Base-by-base conservation (phyloP, 2,888 invertebrate species). In the Eulithis testata region DNA sequence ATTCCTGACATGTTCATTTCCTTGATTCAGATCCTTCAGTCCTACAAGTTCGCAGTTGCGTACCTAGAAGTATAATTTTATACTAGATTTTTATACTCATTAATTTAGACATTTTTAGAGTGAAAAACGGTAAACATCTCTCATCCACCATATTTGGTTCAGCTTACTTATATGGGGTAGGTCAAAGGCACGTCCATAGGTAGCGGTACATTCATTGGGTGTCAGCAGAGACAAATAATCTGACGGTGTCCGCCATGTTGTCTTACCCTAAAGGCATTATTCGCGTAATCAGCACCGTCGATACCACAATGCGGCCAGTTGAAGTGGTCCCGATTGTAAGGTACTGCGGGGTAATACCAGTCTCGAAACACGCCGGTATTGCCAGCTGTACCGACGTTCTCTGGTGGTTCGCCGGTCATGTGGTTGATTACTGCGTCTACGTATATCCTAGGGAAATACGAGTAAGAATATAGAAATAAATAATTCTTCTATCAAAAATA, bases 381-480 rank as follows among this genome's bases (percentile, higher is more conserved):
- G 40, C 96, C 95, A 11, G 93, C 96, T 0, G 95, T 95, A 0
- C 97, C 97, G 0, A 84, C 73, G 54, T 90, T 91, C 49, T 90
- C 91, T 2, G 80, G 76, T 1, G 90, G 89, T 54, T 89, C 87
- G 0, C 91, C 92, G 0, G 96, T 95, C 98, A 98, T 98, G 84
- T 98, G 98, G 83, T 98, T 98, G 58, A 98, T 93, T 0, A 98
- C 94, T 0, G 95, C 94, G 78, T 98, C 98, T 0, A 96, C 97
- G 84, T 97, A 97, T 72, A 98, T 96, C 77, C 97, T 95, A 82
- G 21, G 71, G 64, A 14, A 21, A 9, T 45, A 58, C 21, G 21
- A 21, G 21, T 21, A 21, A 2, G 21, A 1, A 21, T 21, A 21
- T 21, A 21, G 21, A 21, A 21, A 21, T 21, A 21, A 21, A 21